Percentiles rank a stretch among this genome's conserved stretches.
Evolutionary conservation across 2,888 invertebrate genomes (phyloP).

Genomic region (Hypsopygia costalis): DNA sequence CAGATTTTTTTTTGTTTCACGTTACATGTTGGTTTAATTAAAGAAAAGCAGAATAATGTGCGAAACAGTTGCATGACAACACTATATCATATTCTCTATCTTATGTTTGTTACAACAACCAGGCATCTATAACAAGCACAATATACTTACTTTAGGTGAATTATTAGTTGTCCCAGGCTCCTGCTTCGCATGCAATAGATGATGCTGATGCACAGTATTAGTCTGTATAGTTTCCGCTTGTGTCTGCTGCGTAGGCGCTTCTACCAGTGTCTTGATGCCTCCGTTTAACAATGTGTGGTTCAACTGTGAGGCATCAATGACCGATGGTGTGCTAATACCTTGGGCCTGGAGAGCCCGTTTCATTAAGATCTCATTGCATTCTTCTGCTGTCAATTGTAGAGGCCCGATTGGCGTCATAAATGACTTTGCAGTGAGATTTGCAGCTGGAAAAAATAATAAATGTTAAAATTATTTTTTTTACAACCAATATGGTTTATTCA

Average conservation of each 20-base stretch:
- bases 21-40: too few relatives aligned
- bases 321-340: conserved; percentile 69
- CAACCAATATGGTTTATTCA: too few relatives aligned
- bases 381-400: conserved; percentile 86
- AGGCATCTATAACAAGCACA: too few relatives aligned
- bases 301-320: conserved; percentile 70
- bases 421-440: conserved; percentile 76
- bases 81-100: too few relatives aligned
- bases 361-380: conserved; percentile 89
- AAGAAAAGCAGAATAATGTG: too few relatives aligned
- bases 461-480: conserved; percentile 5
- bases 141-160: conserved; percentile 69
- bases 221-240: conserved; percentile 60
- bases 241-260: conserved; percentile 52
- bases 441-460: conserved; percentile 49
- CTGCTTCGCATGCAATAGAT: conserved; percentile 77
- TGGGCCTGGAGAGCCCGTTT: conserved; percentile 86
- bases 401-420: conserved; percentile 88
- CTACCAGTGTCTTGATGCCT: conserved; percentile 59
- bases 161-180: conserved; percentile 81
- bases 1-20: too few relatives aligned
- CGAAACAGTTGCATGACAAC: too few relatives aligned
- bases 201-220: conserved; percentile 60
- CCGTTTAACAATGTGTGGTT: conserved; percentile 70
- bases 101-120: too few relatives aligned